These are phyloP conservation scores for Pilophorus perplexus DNA, from an alignment of 2,888 invertebrate genomes.

Conservation along the genomic window DNA sequence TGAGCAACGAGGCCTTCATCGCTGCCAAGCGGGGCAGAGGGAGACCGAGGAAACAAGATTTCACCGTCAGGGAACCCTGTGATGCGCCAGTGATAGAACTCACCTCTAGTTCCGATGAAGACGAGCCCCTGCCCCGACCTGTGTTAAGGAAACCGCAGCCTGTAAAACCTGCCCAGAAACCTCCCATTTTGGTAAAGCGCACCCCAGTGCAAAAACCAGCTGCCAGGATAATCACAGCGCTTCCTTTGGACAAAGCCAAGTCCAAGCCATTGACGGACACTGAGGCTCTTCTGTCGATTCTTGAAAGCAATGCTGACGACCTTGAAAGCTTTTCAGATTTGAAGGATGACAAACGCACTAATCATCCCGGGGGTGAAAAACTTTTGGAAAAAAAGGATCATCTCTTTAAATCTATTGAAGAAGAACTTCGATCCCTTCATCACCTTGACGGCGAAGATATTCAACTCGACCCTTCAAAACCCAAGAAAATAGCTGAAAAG, in stretches of 20 bases:
- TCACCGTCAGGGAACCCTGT: slow-evolving; percentile 7
- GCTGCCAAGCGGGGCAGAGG: slow-evolving; percentile 13
- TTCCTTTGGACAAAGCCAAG: neutral
- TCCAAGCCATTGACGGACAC: slow-evolving; percentile 1
- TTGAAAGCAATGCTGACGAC: slow-evolving; percentile 24
- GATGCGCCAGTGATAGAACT: slow-evolving; percentile 26
- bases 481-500: neutral
- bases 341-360: neutral
- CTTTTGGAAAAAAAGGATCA: slow-evolving; percentile 12
- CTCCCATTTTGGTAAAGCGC: slow-evolving; percentile 25
- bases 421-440: slow-evolving; percentile 15
- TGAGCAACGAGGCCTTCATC: no score
- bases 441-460: neutral
- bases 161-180: slow-evolving; percentile 4
- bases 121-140: slow-evolving; percentile 5
- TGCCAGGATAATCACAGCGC: neutral
- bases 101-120: slow-evolving; percentile 31
- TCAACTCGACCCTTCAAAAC: neutral
- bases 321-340: neutral
- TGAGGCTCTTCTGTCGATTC: slow-evolving; percentile 19
- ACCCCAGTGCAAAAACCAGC: neutral
- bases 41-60: slow-evolving; percentile 17
- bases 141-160: neutral
- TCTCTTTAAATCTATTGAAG: slow-evolving; percentile 25
- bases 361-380: no score